Percentiles rank a stretch among this genome's conserved stretches.
Conservation (phyloP, 2,797 vertebrate species). For the Myotis planiceps region DNA sequence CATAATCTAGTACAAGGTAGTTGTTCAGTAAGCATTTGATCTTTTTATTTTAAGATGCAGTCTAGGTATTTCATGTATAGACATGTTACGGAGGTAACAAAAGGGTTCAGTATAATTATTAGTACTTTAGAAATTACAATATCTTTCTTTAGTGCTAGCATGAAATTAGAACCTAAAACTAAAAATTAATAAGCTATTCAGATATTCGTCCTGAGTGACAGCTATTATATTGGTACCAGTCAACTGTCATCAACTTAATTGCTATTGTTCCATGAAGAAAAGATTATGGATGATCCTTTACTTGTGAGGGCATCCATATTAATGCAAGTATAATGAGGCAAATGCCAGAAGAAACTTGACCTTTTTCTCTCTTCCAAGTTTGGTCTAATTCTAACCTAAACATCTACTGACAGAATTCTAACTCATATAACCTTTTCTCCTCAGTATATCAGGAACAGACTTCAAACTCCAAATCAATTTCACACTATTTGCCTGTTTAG, state of each 20-base stretch:
- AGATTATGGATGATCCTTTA: constrained; percentile 30
- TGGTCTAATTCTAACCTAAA: constrained; percentile 8
- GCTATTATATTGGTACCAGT: constrained; percentile 17
- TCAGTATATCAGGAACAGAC: not conserved
- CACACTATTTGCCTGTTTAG: constrained; percentile 9
- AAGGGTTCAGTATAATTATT: constrained; percentile 30
- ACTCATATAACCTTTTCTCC: not conserved
- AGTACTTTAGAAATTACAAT: constrained; percentile 43
- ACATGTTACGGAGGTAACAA: constrained; percentile 27
- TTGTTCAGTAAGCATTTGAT: constrained; percentile 41
- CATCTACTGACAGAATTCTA: constrained; percentile 25
- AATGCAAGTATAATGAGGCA: constrained; percentile 1
- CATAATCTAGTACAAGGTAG: not conserved
- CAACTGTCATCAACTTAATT: constrained; percentile 10
- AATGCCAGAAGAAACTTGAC: constrained; percentile 46
- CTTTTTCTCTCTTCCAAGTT: constrained; percentile 18
- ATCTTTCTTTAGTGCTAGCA: constrained; percentile 42
- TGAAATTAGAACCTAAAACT: constrained; percentile 36
- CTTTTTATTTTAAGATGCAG: constrained; percentile 41
- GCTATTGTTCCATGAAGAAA: constrained; percentile 50
- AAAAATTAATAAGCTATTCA: constrained; percentile 37
- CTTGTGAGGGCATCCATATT: not conserved
- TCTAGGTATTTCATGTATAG: constrained; percentile 1
- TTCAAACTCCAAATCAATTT: constrained; percentile 35
- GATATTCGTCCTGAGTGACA: not conserved